Evolutionary conservation across 2,888 invertebrate genomes (phyloP).

Genomic region (Micoletzkya japonica): DNA sequence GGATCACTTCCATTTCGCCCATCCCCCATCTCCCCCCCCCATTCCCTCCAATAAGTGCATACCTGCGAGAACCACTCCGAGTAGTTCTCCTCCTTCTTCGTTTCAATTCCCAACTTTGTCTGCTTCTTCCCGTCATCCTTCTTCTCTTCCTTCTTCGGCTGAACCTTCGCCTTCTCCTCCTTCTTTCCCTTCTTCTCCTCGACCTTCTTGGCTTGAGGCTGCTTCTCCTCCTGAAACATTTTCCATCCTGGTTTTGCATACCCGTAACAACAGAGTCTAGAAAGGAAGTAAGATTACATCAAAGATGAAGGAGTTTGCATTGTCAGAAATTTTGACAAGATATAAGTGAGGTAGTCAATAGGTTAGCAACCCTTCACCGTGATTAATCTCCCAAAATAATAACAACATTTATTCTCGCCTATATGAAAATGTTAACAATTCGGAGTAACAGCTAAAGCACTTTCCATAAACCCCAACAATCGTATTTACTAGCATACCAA

Average conservation of each 20-base stretch:
- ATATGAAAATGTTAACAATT: background rate
- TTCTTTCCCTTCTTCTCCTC: constrained; percentile 21
- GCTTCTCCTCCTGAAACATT: constrained; percentile 25
- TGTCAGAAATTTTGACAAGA: too few relatives aligned
- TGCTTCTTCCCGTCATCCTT: constrained; percentile 76
- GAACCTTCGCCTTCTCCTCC: constrained; percentile 19
- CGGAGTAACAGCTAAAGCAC: too few relatives aligned
- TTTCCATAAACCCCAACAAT: too few relatives aligned
- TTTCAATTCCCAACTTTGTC: constrained; percentile 86
- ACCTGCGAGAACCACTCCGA: constrained; percentile 91
- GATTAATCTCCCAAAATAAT: background rate
- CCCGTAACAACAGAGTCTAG: too few relatives aligned
- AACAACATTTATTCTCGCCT: constrained; percentile 17
- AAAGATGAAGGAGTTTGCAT: too few relatives aligned
- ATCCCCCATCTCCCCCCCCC: background rate
- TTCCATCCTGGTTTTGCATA: too few relatives aligned
- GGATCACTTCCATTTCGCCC: background rate
- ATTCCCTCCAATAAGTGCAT: background rate
- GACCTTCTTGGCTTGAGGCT: constrained; percentile 16
- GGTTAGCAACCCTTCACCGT: too few relatives aligned
- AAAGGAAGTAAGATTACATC: too few relatives aligned
- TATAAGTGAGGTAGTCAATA: too few relatives aligned
- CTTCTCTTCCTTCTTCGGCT: constrained; percentile 17
- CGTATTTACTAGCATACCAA: too few relatives aligned
- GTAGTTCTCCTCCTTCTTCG: constrained; percentile 85